Evolutionary conservation across 2,797 vertebrate species (phyloP).

Genomic region (Sphaeramia orbicularis): DNA sequence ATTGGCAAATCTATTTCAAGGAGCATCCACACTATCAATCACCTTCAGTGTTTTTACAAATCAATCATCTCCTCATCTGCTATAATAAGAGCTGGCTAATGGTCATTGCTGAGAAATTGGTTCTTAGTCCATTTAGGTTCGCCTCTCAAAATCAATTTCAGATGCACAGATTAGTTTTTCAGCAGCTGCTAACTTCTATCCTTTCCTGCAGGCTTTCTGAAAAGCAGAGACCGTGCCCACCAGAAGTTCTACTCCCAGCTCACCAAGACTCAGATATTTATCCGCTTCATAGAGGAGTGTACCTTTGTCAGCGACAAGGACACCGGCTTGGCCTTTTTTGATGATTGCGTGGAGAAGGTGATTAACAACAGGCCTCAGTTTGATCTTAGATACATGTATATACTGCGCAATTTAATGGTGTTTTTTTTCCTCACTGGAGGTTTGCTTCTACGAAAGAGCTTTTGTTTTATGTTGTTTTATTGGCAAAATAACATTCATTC

Average conservation of each 20-base stretch:
- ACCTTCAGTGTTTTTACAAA: slow-evolving; percentile 33
- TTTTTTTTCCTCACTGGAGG: slow-evolving; percentile 23
- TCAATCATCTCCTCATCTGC: slow-evolving; percentile 42
- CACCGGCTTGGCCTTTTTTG: slow-evolving; percentile 97
- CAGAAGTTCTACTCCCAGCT: slow-evolving; percentile 96
- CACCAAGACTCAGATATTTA: slow-evolving; percentile 98
- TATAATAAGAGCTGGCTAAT: slow-evolving; percentile 42
- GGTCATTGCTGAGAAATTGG: slow-evolving; percentile 44
- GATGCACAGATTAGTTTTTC: slow-evolving; percentile 1
- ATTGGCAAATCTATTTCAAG: slow-evolving; percentile 50
- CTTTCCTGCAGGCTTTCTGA: slow-evolving; percentile 90
- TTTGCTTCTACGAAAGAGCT: slow-evolving; percentile 38
- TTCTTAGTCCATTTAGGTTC: slow-evolving; percentile 18
- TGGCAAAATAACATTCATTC: slow-evolving; percentile 53
- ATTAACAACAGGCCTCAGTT: slow-evolving; percentile 31
- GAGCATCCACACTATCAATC: slow-evolving; percentile 10
- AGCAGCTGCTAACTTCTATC: not conserved
- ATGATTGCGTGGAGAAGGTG: slow-evolving; percentile 99
- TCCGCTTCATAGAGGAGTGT: slow-evolving; percentile 98
- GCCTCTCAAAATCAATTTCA: slow-evolving; percentile 10
- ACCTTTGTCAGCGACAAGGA: slow-evolving; percentile 99
- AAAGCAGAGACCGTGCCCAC: slow-evolving; percentile 96
- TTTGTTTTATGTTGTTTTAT: slow-evolving; percentile 62
- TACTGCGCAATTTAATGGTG: not conserved
- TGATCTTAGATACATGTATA: not conserved